Evolutionary conservation across 2,888 invertebrate genomes (phyloP), one percentile per base, ranked within the genome.

Genomic region (Caenorhabditis macrosperma): DNA sequence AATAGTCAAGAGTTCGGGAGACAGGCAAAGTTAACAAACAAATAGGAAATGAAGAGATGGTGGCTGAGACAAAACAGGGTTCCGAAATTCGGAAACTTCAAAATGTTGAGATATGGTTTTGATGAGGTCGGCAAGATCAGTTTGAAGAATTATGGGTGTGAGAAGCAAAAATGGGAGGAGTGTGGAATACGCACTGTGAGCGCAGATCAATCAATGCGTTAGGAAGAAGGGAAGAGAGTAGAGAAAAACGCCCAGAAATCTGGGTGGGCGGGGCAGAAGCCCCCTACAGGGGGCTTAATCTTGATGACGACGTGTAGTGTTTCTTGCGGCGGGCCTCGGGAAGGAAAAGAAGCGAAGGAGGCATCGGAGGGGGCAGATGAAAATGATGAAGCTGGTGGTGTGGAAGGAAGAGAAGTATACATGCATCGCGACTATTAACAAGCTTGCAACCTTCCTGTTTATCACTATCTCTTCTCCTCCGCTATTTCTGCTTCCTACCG

Each of bases 391-490:
- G 55, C 55, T 30, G 52, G 38, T 41, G 55, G 28, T 28, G 63
- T 30, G 52, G 24, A n/a, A 10, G 46, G 55, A 61, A 35, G 59
- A 24, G 50, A 24, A 52, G 57, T 33, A 63, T 59, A 64, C 66
- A 68, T 46, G 71, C 78, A 71, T 66, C 41, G 68, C 57, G 71
- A 55, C 76, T 78, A 78, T 71, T 71, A 78, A 71, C 78, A 78
- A 71, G 78, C 78, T 78, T 78, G 78, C 78, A 71, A 78, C 78
- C 66, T 78, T 78, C 78, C 78, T 78, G 78, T 71, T 78, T 78
- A 71, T 69, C 69, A 74, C 74, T 59, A 74, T 38, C 52, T 57
- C 57, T 54, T 61, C 55, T 44, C 17, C 17, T 44, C 20, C 44
- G 17, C 59, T 35, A 50, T 59, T 38, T 63, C 55, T 63, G 35